phyloP scores from a whole-genome alignment of 2,797 vertebrate genomes.

The Tinamus major region DNA sequence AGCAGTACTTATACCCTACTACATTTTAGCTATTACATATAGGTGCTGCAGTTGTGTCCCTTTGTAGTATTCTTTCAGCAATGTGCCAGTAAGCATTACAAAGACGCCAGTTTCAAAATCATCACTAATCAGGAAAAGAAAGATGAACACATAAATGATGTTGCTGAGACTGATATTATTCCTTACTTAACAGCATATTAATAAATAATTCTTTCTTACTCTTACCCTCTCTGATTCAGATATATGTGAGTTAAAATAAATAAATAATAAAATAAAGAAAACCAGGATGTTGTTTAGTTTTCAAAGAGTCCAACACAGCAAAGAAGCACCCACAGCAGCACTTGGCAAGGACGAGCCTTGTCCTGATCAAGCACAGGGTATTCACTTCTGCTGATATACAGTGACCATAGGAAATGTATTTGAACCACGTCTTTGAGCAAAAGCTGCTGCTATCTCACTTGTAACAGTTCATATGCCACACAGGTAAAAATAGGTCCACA shows the following conservation, averaged over 20 bases:
- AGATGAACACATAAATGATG: background rate
- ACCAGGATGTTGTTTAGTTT: background rate
- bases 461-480: background rate
- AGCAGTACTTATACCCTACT: background rate
- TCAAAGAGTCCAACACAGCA: background rate
- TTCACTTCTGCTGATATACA: background rate
- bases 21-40: background rate
- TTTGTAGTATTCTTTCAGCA: background rate
- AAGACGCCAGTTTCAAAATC: background rate
- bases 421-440: background rate
- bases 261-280: background rate
- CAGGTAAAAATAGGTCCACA: background rate
- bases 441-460: background rate
- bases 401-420: background rate
- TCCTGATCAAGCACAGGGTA: too few species aligned
- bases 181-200: background rate
- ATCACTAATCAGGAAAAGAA: background rate
- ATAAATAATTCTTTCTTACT: background rate
- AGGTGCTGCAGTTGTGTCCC: fast-evolving
- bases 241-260: too few species aligned
- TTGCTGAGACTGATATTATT: background rate
- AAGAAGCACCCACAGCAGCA: background rate
- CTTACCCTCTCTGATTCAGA: background rate
- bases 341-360: background rate
- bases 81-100: background rate